Conservation (phyloP, 2,888 invertebrate species). For the Coleophora flavipennella region DNA sequence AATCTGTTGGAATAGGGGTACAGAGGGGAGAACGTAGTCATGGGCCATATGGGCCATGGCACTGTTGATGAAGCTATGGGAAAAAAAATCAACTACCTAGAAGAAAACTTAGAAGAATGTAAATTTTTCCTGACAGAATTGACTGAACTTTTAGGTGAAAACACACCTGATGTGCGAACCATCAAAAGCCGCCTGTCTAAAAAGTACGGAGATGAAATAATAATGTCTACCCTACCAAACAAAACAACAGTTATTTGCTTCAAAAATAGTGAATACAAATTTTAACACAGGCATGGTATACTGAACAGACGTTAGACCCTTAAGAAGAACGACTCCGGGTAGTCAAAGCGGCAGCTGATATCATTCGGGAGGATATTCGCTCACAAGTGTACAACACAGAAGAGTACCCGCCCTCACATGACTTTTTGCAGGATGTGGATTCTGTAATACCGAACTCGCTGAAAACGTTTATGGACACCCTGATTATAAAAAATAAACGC, state of each 20-base stretch:
- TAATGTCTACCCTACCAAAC: neutral
- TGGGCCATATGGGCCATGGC: too few relatives aligned
- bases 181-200: neutral
- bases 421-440: too few relatives aligned
- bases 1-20: too few relatives aligned
- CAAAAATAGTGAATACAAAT: neutral
- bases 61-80: too few relatives aligned
- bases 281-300: neutral
- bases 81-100: too few relatives aligned
- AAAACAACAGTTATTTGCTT: neutral
- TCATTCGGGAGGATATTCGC: neutral
- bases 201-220: neutral
- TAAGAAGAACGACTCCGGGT: neutral
- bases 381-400: neutral
- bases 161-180: neutral
- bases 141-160: neutral
- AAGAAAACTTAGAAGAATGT: too few relatives aligned
- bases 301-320: neutral
- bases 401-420: neutral
- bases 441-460: too few relatives aligned
- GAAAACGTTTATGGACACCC: too few relatives aligned
- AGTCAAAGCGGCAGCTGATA: neutral
- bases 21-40: too few relatives aligned
- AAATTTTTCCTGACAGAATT: too few relatives aligned
- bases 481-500: too few relatives aligned